Conservation (phyloP, 1,140 invertebrate genomes). For the Bombus huntii region DNA sequence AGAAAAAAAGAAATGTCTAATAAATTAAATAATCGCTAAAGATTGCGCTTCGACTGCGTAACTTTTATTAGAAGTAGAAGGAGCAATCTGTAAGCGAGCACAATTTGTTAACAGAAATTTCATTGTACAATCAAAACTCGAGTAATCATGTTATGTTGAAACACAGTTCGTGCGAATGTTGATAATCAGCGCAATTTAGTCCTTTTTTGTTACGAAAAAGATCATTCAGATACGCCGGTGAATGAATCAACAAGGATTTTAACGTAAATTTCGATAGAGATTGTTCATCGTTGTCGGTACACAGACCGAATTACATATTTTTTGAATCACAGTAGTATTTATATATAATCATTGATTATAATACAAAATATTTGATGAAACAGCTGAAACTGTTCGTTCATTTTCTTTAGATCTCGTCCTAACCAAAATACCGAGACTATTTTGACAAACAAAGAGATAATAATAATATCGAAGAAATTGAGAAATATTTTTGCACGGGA, state of each 20-base stretch:
- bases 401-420: background rate
- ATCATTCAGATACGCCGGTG: background rate
- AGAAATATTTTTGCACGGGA: background rate
- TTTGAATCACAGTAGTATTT: background rate
- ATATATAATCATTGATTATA: background rate
- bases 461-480: background rate
- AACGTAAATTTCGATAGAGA: background rate
- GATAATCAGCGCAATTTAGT: background rate
- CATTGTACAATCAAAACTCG: background rate
- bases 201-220: no score
- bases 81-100: constrained; percentile 11
- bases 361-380: background rate
- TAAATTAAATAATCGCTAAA: background rate
- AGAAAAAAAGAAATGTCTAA: background rate
- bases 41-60: background rate
- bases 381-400: background rate
- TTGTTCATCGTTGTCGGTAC: no score
- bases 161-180: background rate
- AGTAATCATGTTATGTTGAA: background rate
- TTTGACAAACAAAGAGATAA: background rate
- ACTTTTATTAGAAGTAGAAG: background rate
- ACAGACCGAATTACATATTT: background rate
- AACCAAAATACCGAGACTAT: background rate
- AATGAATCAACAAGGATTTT: background rate
- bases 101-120: constrained; percentile 11